These are phyloP conservation scores for Panurus biarmicus DNA, from an alignment of 2,113 vertebrate species.

Conservation along the genomic window DNA sequence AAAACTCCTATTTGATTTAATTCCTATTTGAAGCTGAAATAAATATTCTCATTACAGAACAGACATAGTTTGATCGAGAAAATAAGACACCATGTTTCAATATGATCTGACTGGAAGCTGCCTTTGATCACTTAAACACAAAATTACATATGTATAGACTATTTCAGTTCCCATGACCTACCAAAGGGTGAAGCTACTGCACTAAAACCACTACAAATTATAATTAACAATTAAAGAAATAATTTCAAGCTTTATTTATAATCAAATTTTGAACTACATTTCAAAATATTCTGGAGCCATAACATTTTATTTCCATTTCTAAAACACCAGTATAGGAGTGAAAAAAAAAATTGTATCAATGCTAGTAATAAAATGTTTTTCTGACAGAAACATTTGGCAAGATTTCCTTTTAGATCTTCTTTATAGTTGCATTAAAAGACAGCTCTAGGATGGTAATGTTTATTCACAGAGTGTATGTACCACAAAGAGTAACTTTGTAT, in stretches of 20 bases:
- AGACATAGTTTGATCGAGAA: constrained; percentile 1
- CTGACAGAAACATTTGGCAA: background rate
- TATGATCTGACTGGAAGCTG: background rate
- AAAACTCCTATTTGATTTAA: background rate
- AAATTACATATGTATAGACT: background rate
- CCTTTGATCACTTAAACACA: constrained; percentile 9
- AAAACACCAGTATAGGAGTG: background rate
- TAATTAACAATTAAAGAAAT: background rate
- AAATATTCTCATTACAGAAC: background rate
- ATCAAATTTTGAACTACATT: background rate
- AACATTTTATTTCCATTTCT: background rate
- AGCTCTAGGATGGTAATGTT: background rate
- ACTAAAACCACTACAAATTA: background rate
- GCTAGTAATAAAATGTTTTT: background rate
- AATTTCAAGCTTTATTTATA: background rate
- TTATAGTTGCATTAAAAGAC: background rate
- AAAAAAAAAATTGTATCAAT: background rate
- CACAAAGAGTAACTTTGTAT: background rate
- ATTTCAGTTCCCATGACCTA: background rate
- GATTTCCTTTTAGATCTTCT: background rate
- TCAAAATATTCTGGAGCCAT: background rate
- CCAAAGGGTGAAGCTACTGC: background rate
- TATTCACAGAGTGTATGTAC: background rate
- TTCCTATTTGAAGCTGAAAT: background rate
- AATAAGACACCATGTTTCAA: background rate